phyloP scores from a whole-genome alignment of 2,888 invertebrate genomes.

The Aplocera efformata region DNA sequence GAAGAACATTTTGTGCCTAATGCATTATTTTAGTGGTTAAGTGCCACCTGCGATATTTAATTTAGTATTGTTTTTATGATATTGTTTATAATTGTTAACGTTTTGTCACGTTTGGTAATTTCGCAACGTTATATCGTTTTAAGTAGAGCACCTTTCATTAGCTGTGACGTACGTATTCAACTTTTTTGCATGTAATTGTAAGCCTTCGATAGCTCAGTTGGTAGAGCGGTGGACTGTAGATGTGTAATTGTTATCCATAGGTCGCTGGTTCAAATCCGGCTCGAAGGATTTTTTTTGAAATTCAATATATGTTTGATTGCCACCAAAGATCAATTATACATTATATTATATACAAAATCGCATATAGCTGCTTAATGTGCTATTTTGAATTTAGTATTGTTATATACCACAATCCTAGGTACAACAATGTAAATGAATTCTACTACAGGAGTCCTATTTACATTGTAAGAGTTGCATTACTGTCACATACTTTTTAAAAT shows the following conservation, averaged over 20 bases:
- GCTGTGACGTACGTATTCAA: constrained; percentile 11
- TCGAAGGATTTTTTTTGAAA: constrained; percentile 73
- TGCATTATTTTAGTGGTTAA: background rate
- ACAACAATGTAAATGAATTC: no score
- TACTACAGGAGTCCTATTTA: no score
- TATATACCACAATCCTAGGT: no score
- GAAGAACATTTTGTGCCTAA: no score
- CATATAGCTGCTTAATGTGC: background rate
- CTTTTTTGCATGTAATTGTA: background rate
- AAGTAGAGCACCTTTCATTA: constrained; percentile 39
- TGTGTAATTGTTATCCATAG: constrained; percentile 72
- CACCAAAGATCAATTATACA: no score
- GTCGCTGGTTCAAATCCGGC: constrained; percentile 83
- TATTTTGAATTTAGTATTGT: no score
- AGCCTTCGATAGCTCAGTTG: constrained; percentile 80
- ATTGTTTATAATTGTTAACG: no score
- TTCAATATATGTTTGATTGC: background rate
- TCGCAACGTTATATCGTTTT: constrained; percentile 5
- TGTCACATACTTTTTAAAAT: no score
- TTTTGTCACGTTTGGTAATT: constrained; percentile 2
- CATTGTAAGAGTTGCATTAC: no score
- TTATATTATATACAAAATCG: no score
- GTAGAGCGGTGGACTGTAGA: constrained; percentile 80
- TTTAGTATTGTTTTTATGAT: no score
- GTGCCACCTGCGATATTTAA: no score